A percentile compares a stretch with the other conserved stretches of the same genome.
Evolutionary conservation across 92 coral and sea anemone genomes (phyloP).

Genomic region (Muricea muricata): DNA sequence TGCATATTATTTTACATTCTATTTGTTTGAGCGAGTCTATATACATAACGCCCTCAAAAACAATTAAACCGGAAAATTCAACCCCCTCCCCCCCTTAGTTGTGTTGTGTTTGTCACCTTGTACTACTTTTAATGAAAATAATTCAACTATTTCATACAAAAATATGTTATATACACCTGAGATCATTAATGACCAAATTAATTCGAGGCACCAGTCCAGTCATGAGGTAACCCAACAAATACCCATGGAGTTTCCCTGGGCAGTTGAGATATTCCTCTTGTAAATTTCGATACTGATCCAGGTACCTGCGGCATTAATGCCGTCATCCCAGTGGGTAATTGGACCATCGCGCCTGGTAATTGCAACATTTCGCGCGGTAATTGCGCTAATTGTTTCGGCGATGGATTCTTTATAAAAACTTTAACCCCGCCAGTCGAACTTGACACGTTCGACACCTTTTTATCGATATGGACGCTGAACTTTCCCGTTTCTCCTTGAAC

Average conservation of each 20-base stretch:
- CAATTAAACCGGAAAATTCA: no score
- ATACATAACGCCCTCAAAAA: no score
- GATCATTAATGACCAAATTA: neutral
- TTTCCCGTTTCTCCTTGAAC: conserved; percentile 89
- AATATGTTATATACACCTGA: no score
- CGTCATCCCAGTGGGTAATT: neutral
- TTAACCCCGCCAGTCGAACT: conserved; percentile 87
- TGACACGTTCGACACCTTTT: conserved; percentile 69
- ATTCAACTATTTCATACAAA: neutral
- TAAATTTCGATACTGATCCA: neutral
- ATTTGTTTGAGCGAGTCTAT: no score
- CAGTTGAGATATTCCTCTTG: neutral
- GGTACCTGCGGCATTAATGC: neutral
- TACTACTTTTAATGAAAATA: neutral
- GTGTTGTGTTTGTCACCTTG: neutral
- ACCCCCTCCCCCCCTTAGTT: neutral
- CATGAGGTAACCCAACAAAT: neutral
- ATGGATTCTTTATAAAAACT: conserved; percentile 71
- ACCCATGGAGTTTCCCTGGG: neutral
- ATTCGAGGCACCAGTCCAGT: neutral
- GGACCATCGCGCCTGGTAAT: neutral
- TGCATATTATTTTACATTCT: no score
- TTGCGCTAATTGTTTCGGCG: neutral
- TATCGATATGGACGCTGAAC: conserved; percentile 82
- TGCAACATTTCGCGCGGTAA: neutral